Evolutionary conservation across 2,888 invertebrate genomes (phyloP).

Genomic region (Platycheirus rosarum): DNA sequence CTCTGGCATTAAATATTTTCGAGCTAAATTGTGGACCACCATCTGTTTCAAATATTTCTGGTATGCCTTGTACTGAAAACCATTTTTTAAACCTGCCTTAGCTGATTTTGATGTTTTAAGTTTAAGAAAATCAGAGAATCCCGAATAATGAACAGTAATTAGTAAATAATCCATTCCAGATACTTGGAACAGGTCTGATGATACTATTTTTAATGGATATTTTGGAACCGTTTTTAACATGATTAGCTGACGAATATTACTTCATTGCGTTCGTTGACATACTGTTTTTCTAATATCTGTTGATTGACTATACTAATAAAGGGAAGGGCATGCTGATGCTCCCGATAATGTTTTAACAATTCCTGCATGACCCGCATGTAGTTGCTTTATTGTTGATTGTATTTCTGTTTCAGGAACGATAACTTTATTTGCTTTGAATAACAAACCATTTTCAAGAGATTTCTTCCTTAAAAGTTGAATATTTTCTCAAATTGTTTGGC

Average conservation of each 20-base stretch:
- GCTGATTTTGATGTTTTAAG: too few relatives aligned
- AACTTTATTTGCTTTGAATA: constrained; percentile 5
- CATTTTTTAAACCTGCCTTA: too few relatives aligned
- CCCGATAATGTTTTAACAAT: constrained; percentile 8
- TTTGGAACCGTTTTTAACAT: background rate
- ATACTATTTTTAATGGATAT: background rate
- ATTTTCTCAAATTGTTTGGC: constrained; percentile 5
- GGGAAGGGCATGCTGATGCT: constrained; percentile 11
- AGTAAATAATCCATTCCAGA: constrained; percentile 12
- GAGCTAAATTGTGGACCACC: constrained; percentile 20
- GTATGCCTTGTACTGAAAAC: constrained; percentile 33
- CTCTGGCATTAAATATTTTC: background rate
- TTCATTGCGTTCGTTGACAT: constrained; percentile 26
- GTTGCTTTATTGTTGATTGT: background rate
- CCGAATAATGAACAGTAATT: background rate
- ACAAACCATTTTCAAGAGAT: constrained; percentile 16
- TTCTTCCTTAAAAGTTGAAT: constrained; percentile 18
- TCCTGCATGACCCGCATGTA: constrained; percentile 8
- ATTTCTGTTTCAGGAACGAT: constrained; percentile 13
- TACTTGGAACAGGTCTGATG: background rate
- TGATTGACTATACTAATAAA: constrained; percentile 28
- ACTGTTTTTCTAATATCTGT: constrained; percentile 13
- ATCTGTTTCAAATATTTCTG: constrained; percentile 7
- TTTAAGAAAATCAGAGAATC: constrained; percentile 7
- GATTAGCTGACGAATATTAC: constrained; percentile 6